Evolutionary conservation across 1,140 invertebrate species (phyloP).

Genomic region (Pseudachorutes palmiensis): DNA sequence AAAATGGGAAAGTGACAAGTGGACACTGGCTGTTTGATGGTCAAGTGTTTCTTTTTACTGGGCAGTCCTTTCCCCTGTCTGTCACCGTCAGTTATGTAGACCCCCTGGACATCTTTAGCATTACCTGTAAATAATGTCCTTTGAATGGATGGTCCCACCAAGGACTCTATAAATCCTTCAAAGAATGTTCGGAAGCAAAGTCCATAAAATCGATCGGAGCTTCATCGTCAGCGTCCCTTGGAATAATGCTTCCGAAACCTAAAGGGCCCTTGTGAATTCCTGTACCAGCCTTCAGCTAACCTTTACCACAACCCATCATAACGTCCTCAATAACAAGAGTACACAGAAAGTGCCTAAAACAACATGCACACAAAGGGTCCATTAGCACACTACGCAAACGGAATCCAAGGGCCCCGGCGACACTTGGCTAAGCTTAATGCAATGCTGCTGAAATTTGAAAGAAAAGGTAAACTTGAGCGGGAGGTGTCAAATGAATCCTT

Average conservation of each 20-base stretch:
- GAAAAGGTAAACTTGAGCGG: neutral
- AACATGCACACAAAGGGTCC: neutral
- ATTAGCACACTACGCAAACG: neutral
- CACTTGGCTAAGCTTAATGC: neutral
- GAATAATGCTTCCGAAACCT: no score
- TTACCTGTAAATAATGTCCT: neutral
- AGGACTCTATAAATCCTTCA: neutral
- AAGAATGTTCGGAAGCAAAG: neutral
- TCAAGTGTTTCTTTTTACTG: no score
- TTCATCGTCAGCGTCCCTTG: no score
- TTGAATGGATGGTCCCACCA: neutral
- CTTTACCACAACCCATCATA: no score
- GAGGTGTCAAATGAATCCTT: neutral
- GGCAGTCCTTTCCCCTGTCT: neutral
- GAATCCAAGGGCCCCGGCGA: neutral
- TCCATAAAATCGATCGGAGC: no score
- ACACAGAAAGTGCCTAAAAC: neutral
- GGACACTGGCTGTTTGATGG: no score
- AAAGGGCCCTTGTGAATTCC: no score
- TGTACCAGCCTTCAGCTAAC: no score
- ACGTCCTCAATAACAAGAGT: neutral
- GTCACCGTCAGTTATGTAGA: neutral
- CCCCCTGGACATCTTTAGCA: neutral
- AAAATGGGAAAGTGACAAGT: no score
- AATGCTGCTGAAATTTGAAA: neutral